A percentile compares a stretch with the other conserved stretches of the same genome.
These are phyloP conservation scores for Scaptomyza pallida DNA, from an alignment of 1,140 invertebrate genomes.

Conservation along the genomic window DNA sequence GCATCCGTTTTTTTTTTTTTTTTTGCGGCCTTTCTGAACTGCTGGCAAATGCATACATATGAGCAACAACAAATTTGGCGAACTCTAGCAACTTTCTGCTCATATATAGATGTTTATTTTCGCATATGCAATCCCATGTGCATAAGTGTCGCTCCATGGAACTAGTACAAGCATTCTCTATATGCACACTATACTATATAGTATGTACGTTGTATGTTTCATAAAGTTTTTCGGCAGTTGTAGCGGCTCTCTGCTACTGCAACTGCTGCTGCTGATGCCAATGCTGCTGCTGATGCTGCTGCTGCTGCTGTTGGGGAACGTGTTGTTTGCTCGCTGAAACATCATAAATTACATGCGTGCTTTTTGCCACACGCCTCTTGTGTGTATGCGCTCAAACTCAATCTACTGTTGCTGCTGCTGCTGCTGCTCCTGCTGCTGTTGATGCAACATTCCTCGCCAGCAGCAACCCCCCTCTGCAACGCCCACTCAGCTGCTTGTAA, in stretches of 20 bases:
- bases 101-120: constrained; percentile 2
- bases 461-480: neutral
- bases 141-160: constrained; percentile 28
- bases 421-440: neutral
- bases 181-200: too few species aligned
- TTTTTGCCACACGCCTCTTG: constrained; percentile 74
- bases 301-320: constrained; percentile 44
- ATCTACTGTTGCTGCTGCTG: constrained; percentile 40
- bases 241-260: constrained; percentile 9
- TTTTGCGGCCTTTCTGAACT: neutral
- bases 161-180: neutral
- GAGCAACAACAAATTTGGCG: neutral
- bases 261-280: constrained; percentile 14
- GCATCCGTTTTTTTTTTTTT: neutral
- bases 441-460: neutral
- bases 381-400: constrained; percentile 73
- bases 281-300: constrained; percentile 11
- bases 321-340: constrained; percentile 80
- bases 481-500: neutral
- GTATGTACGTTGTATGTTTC: constrained; percentile 37
- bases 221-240: constrained; percentile 61
- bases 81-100: constrained; percentile 8
- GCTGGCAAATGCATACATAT: neutral
- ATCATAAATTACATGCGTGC: constrained; percentile 81
- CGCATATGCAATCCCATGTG: constrained; percentile 27